Evolutionary conservation across 2,113 vertebrate genomes (phyloP).

Genomic region (Crotophaga sulcirostris): DNA sequence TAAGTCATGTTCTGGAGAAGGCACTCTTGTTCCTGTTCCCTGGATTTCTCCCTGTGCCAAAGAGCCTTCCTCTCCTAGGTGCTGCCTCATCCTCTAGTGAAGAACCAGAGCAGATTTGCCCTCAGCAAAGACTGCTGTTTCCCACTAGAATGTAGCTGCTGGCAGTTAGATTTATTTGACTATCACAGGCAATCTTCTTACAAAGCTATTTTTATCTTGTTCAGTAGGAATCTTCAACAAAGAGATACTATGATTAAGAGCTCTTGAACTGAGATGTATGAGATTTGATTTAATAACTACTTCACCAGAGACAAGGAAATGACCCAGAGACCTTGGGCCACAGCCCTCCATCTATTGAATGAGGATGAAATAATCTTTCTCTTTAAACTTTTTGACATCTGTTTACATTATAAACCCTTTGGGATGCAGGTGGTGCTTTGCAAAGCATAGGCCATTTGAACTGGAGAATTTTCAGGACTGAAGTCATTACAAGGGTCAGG

Average conservation of each 20-base stretch:
- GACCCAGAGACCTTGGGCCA: not conserved
- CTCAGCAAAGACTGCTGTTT: not conserved
- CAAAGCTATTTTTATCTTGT: not conserved
- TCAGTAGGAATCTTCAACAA: not conserved
- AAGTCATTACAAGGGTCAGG: not conserved
- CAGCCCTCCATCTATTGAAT: not conserved
- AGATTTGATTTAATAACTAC: not conserved
- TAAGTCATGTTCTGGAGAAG: not conserved
- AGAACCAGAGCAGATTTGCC: not conserved
- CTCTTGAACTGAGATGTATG: not conserved
- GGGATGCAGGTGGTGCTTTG: not conserved
- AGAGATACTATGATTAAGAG: not conserved
- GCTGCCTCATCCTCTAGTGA: not conserved
- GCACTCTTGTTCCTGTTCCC: not conserved
- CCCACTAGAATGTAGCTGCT: not conserved
- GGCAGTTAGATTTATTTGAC: not conserved
- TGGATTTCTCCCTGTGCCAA: not conserved
- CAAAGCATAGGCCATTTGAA: not conserved
- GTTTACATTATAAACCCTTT: not conserved
- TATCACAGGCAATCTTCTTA: not conserved
- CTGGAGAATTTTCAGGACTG: not conserved
- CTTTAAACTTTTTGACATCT: not conserved
- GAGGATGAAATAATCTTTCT: not conserved
- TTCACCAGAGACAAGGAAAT: not conserved
- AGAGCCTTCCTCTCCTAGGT: not conserved